Evolutionary conservation across 2,888 invertebrate species (phyloP).

Genomic region (Merodon equestris): DNA sequence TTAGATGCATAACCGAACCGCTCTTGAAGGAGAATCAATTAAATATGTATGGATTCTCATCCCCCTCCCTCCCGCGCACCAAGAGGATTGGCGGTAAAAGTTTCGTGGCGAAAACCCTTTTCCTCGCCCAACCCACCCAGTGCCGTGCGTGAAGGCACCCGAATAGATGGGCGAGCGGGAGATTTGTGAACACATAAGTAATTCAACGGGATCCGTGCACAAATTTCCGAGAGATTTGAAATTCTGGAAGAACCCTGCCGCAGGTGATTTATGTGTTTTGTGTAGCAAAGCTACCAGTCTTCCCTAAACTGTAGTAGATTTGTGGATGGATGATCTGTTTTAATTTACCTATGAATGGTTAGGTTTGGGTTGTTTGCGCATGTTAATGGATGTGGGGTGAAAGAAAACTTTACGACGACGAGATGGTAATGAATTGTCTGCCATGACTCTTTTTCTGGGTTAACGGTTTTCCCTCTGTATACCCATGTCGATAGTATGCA

Average conservation of each 20-base stretch:
- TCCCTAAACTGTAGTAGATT: too few species aligned
- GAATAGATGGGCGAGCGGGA: neutral
- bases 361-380: conserved; percentile 11
- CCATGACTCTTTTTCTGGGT: conserved; percentile 33
- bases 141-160: neutral
- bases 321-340: conserved; percentile 41
- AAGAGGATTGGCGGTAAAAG: conserved; percentile 13
- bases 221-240: conserved; percentile 62
- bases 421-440: conserved; percentile 48
- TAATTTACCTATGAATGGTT: conserved; percentile 50
- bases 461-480: too few species aligned
- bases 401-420: neutral
- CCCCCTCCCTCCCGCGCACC: too few species aligned
- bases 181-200: conserved; percentile 11
- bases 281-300: too few species aligned
- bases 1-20: conserved; percentile 55
- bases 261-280: conserved; percentile 52
- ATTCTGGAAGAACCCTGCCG: conserved; percentile 25
- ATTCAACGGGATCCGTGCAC: conserved; percentile 50
- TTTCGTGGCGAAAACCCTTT: conserved; percentile 41
- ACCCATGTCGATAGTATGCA: too few species aligned
- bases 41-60: conserved; percentile 58
- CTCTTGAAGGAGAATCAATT: conserved; percentile 49
- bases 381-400: conserved; percentile 31
- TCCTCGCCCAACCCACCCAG: neutral